Percentiles rank a stretch among this genome's conserved stretches.
Conservation (phyloP, 2,888 invertebrate genomes). For the Drosophila ezoana region DNA sequence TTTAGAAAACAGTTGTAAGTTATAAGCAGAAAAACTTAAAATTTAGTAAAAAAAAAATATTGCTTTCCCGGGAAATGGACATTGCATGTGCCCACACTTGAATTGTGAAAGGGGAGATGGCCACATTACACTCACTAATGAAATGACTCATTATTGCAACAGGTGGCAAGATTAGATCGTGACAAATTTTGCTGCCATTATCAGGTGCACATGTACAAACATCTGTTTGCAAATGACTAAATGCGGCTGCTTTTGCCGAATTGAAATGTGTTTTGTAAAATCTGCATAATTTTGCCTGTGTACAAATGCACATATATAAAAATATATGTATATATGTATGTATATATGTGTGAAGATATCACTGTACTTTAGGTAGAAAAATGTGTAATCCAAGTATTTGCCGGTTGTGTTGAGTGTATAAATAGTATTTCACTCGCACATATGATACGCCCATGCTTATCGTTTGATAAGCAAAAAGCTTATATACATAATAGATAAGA, state of each 20-base stretch:
- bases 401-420: constrained; percentile 1
- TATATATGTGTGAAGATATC: not conserved
- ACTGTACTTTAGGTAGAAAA: not conserved
- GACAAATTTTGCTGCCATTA: not conserved
- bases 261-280: too few species aligned
- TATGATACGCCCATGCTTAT: not conserved
- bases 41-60: too few species aligned
- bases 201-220: too few species aligned
- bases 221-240: too few species aligned
- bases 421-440: constrained; percentile 1
- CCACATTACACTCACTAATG: not conserved
- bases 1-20: too few species aligned
- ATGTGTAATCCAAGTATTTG: constrained; percentile 26
- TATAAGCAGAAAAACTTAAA: too few species aligned
- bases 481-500: constrained; percentile 34
- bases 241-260: too few species aligned
- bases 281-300: too few species aligned
- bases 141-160: not conserved
- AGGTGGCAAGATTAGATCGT: not conserved
- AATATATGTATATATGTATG: not conserved
- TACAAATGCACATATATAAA: not conserved
- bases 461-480: constrained; percentile 4
- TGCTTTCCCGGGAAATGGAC: too few species aligned
- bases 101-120: too few species aligned
- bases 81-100: too few species aligned